These are phyloP conservation scores for Eupithecia vulgata DNA, from an alignment of 2,888 invertebrate species.

Conservation along the genomic window DNA sequence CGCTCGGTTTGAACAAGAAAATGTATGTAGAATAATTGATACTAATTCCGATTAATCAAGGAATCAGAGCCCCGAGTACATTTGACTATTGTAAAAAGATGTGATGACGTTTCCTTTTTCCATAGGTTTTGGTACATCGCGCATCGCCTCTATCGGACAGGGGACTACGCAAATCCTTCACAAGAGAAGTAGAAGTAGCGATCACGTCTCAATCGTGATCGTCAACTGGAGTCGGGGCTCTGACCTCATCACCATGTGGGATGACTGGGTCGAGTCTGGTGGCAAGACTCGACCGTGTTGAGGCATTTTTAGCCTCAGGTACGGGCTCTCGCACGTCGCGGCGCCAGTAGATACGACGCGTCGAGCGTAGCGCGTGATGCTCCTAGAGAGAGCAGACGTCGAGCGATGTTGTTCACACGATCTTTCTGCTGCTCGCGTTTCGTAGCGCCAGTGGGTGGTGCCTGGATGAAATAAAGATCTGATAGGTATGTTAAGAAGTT, in stretches of 20 bases:
- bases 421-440: conserved; percentile 59
- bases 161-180: too few species aligned
- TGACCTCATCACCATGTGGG: neutral
- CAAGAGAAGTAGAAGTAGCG: too few species aligned
- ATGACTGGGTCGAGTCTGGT: neutral
- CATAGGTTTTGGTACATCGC: too few species aligned
- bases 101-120: too few species aligned
- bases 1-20: neutral
- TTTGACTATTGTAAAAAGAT: too few species aligned
- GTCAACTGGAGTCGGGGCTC: neutral
- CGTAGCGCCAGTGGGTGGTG: neutral
- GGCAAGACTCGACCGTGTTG: too few species aligned
- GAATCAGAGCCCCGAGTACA: neutral
- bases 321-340: conserved; percentile 52
- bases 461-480: neutral
- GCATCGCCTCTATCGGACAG: too few species aligned
- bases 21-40: neutral
- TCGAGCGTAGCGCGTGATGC: conserved; percentile 60
- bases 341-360: conserved; percentile 72
- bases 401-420: conserved; percentile 74
- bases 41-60: neutral
- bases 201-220: too few species aligned
- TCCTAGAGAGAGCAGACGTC: conserved; percentile 65
- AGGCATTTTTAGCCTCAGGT: conserved; percentile 23
- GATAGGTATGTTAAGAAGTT: neutral